A percentile compares a stretch with the other conserved stretches of the same genome.
phyloP scores from a whole-genome alignment of 2,888 invertebrate genomes.

The Ormyrus nitidulus region DNA sequence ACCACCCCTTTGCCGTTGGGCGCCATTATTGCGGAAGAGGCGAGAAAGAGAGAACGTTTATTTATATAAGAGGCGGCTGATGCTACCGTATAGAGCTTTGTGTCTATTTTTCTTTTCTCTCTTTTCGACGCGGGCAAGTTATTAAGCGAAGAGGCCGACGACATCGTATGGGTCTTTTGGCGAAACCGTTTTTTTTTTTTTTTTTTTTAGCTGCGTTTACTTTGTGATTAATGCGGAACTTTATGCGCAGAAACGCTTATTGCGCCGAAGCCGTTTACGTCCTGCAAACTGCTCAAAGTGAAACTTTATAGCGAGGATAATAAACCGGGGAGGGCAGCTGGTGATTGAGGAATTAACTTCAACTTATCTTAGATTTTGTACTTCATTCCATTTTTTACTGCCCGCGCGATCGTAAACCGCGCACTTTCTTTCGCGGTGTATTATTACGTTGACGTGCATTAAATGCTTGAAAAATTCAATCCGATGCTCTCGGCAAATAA shows the following conservation, averaged over 20 bases:
- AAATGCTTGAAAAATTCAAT: too few species aligned
- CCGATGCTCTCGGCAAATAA: too few species aligned
- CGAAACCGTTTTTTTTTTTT: constrained; percentile 20
- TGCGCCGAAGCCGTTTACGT: background rate
- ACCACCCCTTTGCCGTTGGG: constrained; percentile 19
- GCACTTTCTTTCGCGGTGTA: too few species aligned
- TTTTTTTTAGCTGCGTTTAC: constrained; percentile 5
- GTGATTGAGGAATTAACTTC: too few species aligned
- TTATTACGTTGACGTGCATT: too few species aligned
- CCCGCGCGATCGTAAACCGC: too few species aligned
- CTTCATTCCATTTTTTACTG: too few species aligned
- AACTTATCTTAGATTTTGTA: too few species aligned
- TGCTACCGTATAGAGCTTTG: background rate
- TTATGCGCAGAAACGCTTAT: background rate
- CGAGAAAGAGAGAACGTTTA: background rate
- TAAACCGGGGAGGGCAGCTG: background rate
- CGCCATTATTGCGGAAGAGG: constrained; percentile 21
- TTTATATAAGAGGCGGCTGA: constrained; percentile 10
- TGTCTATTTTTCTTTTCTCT: background rate
- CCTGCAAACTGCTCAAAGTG: background rate
- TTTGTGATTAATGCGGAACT: constrained; percentile 22
- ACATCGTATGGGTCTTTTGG: background rate
- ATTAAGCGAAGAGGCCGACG: constrained; percentile 2
- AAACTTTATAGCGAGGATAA: background rate
- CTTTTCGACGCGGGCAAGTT: constrained; percentile 2